A percentile compares a stretch with the other conserved stretches of the same genome.
phyloP scores from a whole-genome alignment of 1,140 invertebrate species.

The Ostrea denselamellosa region DNA sequence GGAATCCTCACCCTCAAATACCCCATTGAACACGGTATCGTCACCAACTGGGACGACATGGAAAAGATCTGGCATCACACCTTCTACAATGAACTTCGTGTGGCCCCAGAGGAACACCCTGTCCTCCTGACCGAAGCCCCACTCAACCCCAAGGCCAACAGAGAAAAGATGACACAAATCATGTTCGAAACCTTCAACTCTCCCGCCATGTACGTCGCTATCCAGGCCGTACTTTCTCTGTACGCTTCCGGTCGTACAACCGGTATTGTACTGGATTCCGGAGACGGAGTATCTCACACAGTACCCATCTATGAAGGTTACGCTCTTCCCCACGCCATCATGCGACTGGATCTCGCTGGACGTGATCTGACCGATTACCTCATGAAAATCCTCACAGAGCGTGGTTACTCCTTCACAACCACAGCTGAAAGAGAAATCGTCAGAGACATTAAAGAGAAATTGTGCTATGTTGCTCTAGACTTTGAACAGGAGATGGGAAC shows the following conservation, averaged over 20 bases:
- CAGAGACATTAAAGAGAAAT: conserved; percentile 68
- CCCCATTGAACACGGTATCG: conserved; percentile 80
- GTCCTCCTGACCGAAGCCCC: conserved; percentile 83
- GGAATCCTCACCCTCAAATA: conserved; percentile 80
- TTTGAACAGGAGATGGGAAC: conserved; percentile 95
- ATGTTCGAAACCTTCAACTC: conserved; percentile 82
- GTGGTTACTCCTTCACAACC: conserved; percentile 96
- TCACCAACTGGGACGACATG: conserved; percentile 85
- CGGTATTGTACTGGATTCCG: conserved; percentile 92
- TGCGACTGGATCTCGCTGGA: conserved; percentile 93
- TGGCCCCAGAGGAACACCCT: conserved; percentile 95
- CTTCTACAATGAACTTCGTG: conserved; percentile 89
- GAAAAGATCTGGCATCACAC: conserved; percentile 92
- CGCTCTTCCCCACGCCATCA: conserved; percentile 87
- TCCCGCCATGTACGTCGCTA: conserved; percentile 78
- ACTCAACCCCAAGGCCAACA: conserved; percentile 74
- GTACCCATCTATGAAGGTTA: conserved; percentile 93
- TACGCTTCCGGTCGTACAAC: conserved; percentile 87
- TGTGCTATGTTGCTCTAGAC: conserved; percentile 79
- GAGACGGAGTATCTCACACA: conserved; percentile 92
- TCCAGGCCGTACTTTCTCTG: conserved; percentile 85
- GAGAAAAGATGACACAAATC: conserved; percentile 94
- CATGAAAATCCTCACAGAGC: conserved; percentile 96
- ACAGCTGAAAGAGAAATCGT: conserved; percentile 80
- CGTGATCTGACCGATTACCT: conserved; percentile 97